phyloP scores from a whole-genome alignment of 2,797 vertebrate species.

The Acridotheres tristis region DNA sequence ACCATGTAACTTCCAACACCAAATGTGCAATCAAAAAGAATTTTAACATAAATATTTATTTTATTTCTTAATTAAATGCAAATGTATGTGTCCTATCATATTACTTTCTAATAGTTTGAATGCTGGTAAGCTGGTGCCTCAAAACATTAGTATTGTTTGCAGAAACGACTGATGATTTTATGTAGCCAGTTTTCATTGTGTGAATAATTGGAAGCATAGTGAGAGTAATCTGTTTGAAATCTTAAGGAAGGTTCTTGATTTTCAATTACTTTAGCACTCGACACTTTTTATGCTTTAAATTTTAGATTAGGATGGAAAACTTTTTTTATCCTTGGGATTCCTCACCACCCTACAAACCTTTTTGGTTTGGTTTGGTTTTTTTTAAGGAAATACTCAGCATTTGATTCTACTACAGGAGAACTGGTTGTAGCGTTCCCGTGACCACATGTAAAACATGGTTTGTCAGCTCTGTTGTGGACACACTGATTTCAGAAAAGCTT shows the following conservation, averaged over 20 bases:
- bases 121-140: conserved; percentile 82
- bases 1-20: conserved; percentile 88
- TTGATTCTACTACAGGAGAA: conserved; percentile 51
- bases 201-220: conserved; percentile 28
- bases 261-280: conserved; percentile 56
- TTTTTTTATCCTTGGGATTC: conserved; percentile 26
- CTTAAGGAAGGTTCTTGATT: conserved; percentile 63
- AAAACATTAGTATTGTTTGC: conserved; percentile 69
- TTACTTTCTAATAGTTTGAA: conserved; percentile 69
- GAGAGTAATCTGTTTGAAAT: conserved; percentile 61
- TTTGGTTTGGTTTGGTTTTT: not conserved
- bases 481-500: not conserved
- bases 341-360: not conserved
- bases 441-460: not conserved
- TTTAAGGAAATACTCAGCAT: not conserved
- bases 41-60: conserved; percentile 79
- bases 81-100: conserved; percentile 70
- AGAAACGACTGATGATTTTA: conserved; percentile 59
- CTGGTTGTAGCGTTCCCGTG: not conserved
- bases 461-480: not conserved
- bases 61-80: conserved; percentile 76
- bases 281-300: conserved; percentile 65
- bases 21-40: conserved; percentile 82
- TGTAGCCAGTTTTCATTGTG: conserved; percentile 52
- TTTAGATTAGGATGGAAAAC: conserved; percentile 44